phyloP scores from a whole-genome alignment of 2,797 vertebrate genomes.

The Cuniculus paca region DNA sequence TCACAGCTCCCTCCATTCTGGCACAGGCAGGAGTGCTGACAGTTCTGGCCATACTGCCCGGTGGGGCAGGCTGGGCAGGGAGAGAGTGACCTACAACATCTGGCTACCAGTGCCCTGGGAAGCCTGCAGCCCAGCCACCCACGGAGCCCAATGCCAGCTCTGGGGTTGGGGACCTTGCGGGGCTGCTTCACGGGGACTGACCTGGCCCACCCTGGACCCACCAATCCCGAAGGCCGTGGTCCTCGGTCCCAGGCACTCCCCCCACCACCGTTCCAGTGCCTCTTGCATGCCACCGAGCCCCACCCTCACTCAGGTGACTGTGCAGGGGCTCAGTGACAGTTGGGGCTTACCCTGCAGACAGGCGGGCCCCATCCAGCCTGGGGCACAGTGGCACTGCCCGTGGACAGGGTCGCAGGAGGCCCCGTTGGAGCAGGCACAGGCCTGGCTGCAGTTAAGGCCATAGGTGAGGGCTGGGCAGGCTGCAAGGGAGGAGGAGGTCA shows the following conservation, averaged over 20 bases:
- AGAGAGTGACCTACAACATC: accelerated
- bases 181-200: neutral
- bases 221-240: accelerated
- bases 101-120: too few relatives aligned
- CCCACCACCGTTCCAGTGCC: accelerated
- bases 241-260: neutral
- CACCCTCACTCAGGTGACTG: accelerated
- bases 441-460: conserved; percentile 93
- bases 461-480: conserved; percentile 92
- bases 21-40: conserved; percentile 93
- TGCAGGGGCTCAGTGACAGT: accelerated
- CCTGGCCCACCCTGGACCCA: neutral
- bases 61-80: conserved; percentile 90
- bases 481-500: conserved; percentile 72
- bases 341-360: conserved; percentile 92
- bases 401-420: conserved; percentile 92
- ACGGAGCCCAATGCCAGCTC: neutral
- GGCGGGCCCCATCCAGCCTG: conserved; percentile 93
- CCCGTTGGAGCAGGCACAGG: conserved; percentile 92
- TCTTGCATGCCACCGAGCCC: accelerated
- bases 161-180: neutral
- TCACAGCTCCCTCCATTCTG: conserved; percentile 93
- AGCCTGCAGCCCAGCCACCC: neutral
- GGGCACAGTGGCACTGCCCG: conserved; percentile 91
- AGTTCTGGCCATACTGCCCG: conserved; percentile 91